These are phyloP conservation scores for Acanthaster planci DNA, from an alignment of 35 echinoderm and acorn worm genomes.

Conservation along the genomic window DNA sequence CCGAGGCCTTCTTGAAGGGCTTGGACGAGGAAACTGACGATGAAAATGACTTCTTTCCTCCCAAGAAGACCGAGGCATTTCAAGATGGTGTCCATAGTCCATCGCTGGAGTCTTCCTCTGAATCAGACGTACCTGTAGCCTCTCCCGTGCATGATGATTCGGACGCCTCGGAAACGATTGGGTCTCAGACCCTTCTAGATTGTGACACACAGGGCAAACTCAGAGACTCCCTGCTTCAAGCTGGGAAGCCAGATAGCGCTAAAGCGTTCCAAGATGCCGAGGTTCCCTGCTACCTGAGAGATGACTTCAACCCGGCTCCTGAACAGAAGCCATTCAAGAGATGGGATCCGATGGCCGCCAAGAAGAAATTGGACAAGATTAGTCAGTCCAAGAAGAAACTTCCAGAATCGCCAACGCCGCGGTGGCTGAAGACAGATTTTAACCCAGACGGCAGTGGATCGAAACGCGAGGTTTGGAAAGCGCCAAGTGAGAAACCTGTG, in stretches of 20 bases:
- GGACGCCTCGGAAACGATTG: neutral
- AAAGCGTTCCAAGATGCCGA: neutral
- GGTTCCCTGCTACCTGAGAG: neutral
- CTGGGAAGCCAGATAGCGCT: neutral
- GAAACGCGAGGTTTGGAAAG: neutral
- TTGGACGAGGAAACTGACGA: no score
- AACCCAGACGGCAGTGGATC: neutral
- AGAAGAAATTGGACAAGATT: neutral
- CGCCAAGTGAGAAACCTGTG: neutral
- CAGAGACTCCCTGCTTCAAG: neutral
- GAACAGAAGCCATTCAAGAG: slow-evolving; percentile 6
- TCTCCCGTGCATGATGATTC: neutral
- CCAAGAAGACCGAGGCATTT: no score
- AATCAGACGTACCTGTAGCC: neutral
- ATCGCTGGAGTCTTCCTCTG: neutral
- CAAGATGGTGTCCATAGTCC: neutral
- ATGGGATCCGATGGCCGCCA: neutral
- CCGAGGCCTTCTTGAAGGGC: no score
- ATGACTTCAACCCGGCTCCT: neutral
- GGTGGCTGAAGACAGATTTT: slow-evolving; percentile 8
- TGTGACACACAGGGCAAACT: neutral
- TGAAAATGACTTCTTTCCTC: no score
- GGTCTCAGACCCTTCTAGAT: neutral
- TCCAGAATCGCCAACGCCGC: neutral
- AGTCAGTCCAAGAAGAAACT: neutral